Evolutionary conservation across 2,797 vertebrate species (phyloP), one percentile per base, ranked within the genome.

Genomic region (Pteronotus mesoamericanus): DNA sequence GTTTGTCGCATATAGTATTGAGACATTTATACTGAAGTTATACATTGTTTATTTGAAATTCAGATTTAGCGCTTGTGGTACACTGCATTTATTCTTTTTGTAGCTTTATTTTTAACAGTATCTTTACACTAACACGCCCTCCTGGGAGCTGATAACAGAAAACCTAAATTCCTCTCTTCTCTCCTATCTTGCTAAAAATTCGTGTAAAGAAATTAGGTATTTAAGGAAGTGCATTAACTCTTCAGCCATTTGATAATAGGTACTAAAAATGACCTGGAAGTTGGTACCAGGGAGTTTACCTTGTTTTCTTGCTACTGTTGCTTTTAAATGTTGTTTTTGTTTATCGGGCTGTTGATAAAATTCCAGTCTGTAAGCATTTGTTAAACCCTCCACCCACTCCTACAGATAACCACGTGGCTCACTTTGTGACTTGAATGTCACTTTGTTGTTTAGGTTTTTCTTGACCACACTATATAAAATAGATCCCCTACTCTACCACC

Each of bases 311-410:
- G 9, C 42, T 88, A 59, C 2, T 11, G 26, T 37, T 94, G 18
- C 37, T 91, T 96, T 89, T 42, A 88, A 82, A 37, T 90, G 19
- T 24, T 80, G 10, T 44, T 86, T 87, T 93, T 94, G n/a, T 96
- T 69, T 53, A 7, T 74, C 9, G 69, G 22, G 46, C 34, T 85
- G 11, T 32, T 77, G 19, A 22, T 48, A 86, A 80, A 84, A 34
- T 42, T 10, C 29, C 37, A 37, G 4, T 46, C 51, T 57, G 55
- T 29, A 29, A 48, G 46, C 37, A 9, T 86, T 78, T 69, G 72
- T 74, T 91, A 95, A 83, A 5, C 53, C 29, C 14, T 29, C 1
- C 74, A n/a, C 6, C 4, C 16, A 32, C 16, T 53, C 21, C 61
- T 18, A 44, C n/a, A 71, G 61, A 86, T 74, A 88, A 90, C 6